Conservation (phyloP, 2,888 invertebrate genomes). For the Melanargia galathea region DNA sequence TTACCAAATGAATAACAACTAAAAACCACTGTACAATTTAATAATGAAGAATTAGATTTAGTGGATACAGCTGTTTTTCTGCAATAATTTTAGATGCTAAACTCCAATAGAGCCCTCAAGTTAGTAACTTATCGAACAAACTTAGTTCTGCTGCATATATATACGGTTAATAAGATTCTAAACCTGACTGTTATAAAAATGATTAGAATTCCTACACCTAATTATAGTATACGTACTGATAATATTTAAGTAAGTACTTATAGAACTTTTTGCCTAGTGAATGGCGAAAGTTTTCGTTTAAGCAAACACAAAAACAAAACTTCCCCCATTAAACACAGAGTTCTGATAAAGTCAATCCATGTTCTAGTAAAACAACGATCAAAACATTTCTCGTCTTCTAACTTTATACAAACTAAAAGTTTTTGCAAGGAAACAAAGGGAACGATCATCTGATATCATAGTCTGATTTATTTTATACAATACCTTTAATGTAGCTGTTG, state of each 20-base stretch:
- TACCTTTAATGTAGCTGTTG: background rate
- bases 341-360: conserved; percentile 20
- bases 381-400: conserved; percentile 18
- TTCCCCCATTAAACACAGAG: conserved; percentile 19
- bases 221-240: background rate
- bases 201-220: background rate
- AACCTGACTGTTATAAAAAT: too few species aligned
- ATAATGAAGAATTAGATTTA: too few species aligned
- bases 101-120: too few species aligned
- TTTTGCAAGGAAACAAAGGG: conserved; percentile 11
- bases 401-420: conserved; percentile 19
- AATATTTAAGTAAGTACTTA: background rate
- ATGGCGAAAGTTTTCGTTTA: conserved; percentile 9
- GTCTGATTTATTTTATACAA: background rate
- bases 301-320: conserved; percentile 13
- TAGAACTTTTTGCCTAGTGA: conserved; percentile 2
- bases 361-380: conserved; percentile 16
- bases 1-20: too few species aligned
- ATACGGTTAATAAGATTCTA: too few species aligned
- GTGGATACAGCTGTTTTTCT: too few species aligned
- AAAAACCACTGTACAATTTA: too few species aligned
- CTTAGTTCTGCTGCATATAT: too few species aligned
- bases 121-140: too few species aligned
- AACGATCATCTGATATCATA: background rate
- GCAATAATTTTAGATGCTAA: too few species aligned